Conservation (phyloP, 2,888 invertebrate genomes). For the Polymixis flavicincta region DNA sequence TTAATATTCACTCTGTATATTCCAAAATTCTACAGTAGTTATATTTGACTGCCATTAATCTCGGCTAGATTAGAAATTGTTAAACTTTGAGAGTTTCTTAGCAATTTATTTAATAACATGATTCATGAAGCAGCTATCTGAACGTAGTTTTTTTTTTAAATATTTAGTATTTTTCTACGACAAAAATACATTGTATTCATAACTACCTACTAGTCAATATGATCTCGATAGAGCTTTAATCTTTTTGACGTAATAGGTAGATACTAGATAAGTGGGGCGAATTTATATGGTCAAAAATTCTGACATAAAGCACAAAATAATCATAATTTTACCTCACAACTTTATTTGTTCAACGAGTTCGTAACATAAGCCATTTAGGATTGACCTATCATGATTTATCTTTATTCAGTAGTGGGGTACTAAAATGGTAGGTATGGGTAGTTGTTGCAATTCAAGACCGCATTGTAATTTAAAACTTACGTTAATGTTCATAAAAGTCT, state of each 20-base stretch:
- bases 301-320: slow-evolving; percentile 23
- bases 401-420: not conserved
- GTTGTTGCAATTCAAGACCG: not conserved
- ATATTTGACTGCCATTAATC: slow-evolving; percentile 9
- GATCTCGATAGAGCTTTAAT: slow-evolving; percentile 66
- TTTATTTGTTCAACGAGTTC: slow-evolving; percentile 22
- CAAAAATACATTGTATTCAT: slow-evolving; percentile 40
- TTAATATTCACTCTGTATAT: slow-evolving; percentile 26
- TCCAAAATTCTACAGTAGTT: slow-evolving; percentile 9
- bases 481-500: not conserved
- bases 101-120: slow-evolving; percentile 12
- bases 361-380: slow-evolving; percentile 5
- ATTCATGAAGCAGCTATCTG: slow-evolving; percentile 15
- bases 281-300: slow-evolving; percentile 11
- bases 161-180: slow-evolving; percentile 27
- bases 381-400: slow-evolving; percentile 23
- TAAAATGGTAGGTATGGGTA: slow-evolving; percentile 15
- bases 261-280: slow-evolving; percentile 24
- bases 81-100: slow-evolving; percentile 15
- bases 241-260: slow-evolving; percentile 51
- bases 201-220: slow-evolving; percentile 58
- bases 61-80: slow-evolving; percentile 13
- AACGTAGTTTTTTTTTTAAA: slow-evolving; percentile 18
- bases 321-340: slow-evolving; percentile 6
- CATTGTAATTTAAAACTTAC: slow-evolving; percentile 5